phyloP scores from a whole-genome alignment of 2,888 invertebrate genomes.

The Tenthredo notha region DNA sequence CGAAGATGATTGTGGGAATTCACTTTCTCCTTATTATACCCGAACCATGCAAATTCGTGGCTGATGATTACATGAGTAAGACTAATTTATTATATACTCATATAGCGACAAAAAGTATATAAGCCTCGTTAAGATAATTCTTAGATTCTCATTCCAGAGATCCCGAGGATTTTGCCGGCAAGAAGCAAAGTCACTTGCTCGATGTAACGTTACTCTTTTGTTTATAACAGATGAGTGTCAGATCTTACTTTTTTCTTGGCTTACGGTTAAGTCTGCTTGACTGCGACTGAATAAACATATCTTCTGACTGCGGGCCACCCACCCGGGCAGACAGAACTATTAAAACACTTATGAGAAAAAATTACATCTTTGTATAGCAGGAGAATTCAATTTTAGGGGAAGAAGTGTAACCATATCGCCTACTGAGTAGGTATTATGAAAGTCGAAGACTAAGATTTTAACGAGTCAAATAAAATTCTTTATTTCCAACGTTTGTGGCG shows the following conservation, averaged over 20 bases:
- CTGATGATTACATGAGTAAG: neutral
- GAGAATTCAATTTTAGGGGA: conserved; percentile 53
- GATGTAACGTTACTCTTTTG: conserved; percentile 72
- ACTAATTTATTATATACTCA: neutral
- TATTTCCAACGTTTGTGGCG: conserved; percentile 45
- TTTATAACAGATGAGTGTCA: conserved; percentile 74
- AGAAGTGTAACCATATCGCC: conserved; percentile 56
- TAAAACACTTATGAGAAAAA: conserved; percentile 75
- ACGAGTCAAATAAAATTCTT: conserved; percentile 48
- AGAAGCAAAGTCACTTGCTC: conserved; percentile 47
- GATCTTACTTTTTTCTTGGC: conserved; percentile 60
- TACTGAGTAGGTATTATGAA: conserved; percentile 18
- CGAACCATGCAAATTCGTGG: neutral
- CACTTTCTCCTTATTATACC: neutral
- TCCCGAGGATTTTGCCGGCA: conserved; percentile 24
- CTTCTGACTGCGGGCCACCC: conserved; percentile 75
- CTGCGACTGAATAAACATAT: conserved; percentile 77
- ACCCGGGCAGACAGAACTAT: conserved; percentile 67
- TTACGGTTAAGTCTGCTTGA: conserved; percentile 69
- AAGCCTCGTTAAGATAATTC: neutral
- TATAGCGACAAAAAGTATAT: neutral
- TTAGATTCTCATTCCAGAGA: conserved; percentile 3
- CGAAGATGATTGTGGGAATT: neutral
- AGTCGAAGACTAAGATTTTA: conserved; percentile 29
- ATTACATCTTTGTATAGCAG: conserved; percentile 61